Base-by-base conservation (phyloP, 2,797 vertebrate species). In the Chelidonichthys spinosus region DNA sequence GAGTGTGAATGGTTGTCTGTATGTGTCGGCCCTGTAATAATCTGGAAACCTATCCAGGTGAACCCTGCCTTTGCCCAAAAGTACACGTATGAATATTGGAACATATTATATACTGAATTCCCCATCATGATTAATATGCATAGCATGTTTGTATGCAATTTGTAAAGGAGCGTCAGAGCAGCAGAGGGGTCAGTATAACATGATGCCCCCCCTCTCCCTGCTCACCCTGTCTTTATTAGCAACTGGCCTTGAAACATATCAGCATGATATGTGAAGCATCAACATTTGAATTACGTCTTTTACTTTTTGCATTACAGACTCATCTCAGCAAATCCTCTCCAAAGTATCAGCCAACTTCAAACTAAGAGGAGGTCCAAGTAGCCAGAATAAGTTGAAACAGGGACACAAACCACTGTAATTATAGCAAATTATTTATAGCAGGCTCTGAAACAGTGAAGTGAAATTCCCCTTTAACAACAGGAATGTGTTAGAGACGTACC, bases 401-500 rank as follows among this genome's bases (percentile, higher is more conserved):
- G 18, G 39, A 67, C 25, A 36, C 66, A 62, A 15, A 40, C 10
- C 11, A 13, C 72, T 67, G 37, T 44, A 56, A 78, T 79, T 55
- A 75, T 6, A 18, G n/a, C 50, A 66, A 13, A 69, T 73, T 50
- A 63, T 74, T 76, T 43, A 43, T 17, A 55, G 55, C 52, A 44
- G 60, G 46, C 50, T 49, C 35, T 56, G n/a, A 47, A 72, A 63
- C 46, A 18, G 42, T 25, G 25, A 25, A 71, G 67, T 15, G 60
- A 74, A 81, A 78, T 76, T 75, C 72, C 61, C 55, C 79, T 74
- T 74, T 74, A 77, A 77, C 60, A 65, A 58, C 70, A 65, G 50
- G 60, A 80, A 60, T 50, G 61, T 18, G 52, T 75, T 78, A 63
- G 50, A 68, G 63, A 50, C 37, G 9, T 39, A 35, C 25, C 46